Evolutionary conservation across 2,797 vertebrate species (phyloP).

Genomic region (Dermochelys coriacea): DNA sequence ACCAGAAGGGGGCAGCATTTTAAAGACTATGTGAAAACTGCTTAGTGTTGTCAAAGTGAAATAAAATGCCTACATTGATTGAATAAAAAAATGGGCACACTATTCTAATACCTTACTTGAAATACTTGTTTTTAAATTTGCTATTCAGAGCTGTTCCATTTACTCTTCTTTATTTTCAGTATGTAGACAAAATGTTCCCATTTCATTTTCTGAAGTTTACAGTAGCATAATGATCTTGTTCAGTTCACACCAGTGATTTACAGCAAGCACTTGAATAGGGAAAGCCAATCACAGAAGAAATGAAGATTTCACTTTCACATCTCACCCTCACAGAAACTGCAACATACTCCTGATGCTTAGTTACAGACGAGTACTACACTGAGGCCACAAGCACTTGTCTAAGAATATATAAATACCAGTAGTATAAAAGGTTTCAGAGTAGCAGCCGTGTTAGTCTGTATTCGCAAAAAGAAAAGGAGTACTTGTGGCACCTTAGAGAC

Average conservation of each 20-base stretch:
- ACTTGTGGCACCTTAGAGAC: too few relatives aligned
- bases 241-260: neutral
- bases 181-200: neutral
- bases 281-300: neutral
- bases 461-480: too few relatives aligned
- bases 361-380: neutral
- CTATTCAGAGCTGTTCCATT: neutral
- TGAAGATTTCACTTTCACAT: neutral
- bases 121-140: neutral
- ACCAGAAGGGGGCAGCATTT: slow-evolving; percentile 80
- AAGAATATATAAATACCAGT: neutral
- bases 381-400: neutral
- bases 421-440: too few relatives aligned
- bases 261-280: neutral
- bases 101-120: neutral
- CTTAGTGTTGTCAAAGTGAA: neutral
- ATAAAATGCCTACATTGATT: neutral
- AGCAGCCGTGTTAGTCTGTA: too few relatives aligned
- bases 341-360: neutral
- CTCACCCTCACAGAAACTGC: neutral
- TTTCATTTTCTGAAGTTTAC: neutral
- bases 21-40: neutral
- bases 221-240: neutral
- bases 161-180: neutral
- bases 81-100: neutral